Conservation (phyloP, 2,888 invertebrate genomes). For the Drosophila meridionalis region DNA sequence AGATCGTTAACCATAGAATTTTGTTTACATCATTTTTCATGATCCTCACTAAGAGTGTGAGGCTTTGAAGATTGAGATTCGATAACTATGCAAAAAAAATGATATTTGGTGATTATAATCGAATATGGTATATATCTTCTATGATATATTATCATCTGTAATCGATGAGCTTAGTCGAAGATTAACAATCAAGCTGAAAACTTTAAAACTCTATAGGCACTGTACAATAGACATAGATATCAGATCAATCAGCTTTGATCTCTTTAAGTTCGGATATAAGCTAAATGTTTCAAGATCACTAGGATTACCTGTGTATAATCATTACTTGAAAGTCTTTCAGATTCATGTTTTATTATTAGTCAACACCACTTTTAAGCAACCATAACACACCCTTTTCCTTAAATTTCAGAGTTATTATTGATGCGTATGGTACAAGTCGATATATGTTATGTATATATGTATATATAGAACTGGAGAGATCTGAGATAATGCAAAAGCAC, state of each 20-base stretch:
- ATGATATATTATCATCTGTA: background rate
- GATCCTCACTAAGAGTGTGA: background rate
- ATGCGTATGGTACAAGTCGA: conserved; percentile 7
- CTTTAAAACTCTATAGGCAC: too few relatives aligned
- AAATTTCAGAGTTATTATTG: conserved; percentile 26
- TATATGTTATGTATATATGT: conserved; percentile 1
- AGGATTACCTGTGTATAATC: background rate
- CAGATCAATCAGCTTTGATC: background rate
- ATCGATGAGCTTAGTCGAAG: too few relatives aligned
- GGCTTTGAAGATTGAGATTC: background rate
- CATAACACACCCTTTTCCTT: conserved; percentile 3
- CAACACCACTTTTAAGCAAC: background rate
- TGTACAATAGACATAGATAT: background rate
- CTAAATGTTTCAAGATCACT: background rate
- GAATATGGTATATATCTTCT: background rate
- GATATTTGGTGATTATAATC: background rate
- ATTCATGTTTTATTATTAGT: background rate
- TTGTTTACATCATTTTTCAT: background rate
- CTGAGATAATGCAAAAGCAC: conserved; percentile 62
- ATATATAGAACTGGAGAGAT: conserved; percentile 57
- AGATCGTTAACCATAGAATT: background rate
- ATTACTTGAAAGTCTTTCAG: background rate
- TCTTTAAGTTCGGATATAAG: background rate
- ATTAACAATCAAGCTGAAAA: too few relatives aligned
- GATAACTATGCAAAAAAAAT: background rate